Evolutionary conservation across 2,113 vertebrate genomes (phyloP).

Genomic region (Ammodytes marinus): DNA sequence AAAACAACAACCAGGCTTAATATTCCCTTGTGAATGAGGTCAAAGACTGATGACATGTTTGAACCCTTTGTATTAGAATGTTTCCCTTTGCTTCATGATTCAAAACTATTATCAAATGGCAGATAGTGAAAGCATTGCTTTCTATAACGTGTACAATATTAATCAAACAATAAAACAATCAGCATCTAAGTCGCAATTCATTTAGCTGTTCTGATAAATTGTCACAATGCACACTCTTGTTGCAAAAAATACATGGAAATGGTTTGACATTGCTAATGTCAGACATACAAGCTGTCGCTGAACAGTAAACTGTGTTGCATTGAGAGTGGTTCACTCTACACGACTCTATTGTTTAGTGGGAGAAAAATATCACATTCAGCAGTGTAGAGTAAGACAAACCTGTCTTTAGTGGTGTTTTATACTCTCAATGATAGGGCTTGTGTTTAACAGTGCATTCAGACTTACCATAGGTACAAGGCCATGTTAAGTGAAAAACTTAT

Average conservation of each 20-base stretch:
- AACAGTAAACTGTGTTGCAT: slow-evolving; percentile 6
- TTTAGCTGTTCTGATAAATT: background rate
- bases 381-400: background rate
- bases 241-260: slow-evolving; percentile 4
- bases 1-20: background rate
- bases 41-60: slow-evolving; percentile 21
- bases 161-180: slow-evolving; percentile 63
- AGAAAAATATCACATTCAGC: slow-evolving; percentile 23
- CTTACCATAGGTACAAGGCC: background rate
- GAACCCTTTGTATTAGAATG: slow-evolving; percentile 23
- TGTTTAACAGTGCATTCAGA: slow-evolving; percentile 18
- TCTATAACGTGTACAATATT: slow-evolving; percentile 34
- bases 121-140: background rate
- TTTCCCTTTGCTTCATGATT: slow-evolving; percentile 32
- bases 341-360: background rate
- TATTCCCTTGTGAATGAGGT: background rate
- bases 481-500: slow-evolving; percentile 9
- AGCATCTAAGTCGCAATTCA: slow-evolving; percentile 45
- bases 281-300: slow-evolving; percentile 19
- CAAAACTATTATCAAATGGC: slow-evolving; percentile 3
- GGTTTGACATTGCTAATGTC: background rate
- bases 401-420: background rate
- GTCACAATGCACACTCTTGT: background rate
- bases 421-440: background rate
- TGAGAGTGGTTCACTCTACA: background rate